phyloP scores from a whole-genome alignment of 2,113 vertebrate genomes.

The Alligator mississippiensis region DNA sequence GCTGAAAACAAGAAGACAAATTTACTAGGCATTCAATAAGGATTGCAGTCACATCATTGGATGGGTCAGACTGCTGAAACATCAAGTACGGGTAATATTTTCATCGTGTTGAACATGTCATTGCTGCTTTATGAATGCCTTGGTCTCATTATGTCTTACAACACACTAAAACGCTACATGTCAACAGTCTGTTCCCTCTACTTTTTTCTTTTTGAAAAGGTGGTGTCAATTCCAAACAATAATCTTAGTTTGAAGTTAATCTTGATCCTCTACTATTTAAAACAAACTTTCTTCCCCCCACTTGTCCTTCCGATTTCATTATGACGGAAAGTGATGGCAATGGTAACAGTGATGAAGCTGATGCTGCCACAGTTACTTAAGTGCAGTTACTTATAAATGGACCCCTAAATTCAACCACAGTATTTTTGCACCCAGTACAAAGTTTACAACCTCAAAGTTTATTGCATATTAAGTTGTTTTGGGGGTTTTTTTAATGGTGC shows the following conservation, averaged over 20 bases:
- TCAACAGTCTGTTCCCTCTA: not conserved
- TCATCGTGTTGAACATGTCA: not conserved
- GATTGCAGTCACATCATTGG: slow-evolving; percentile 36
- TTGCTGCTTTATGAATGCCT: not conserved
- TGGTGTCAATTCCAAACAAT: not conserved
- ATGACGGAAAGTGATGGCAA: fast-evolving
- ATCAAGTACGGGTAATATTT: not conserved
- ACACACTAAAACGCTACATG: not conserved
- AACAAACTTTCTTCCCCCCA: not conserved
- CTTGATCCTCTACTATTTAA: not conserved
- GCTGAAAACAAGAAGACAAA: slow-evolving; percentile 63
- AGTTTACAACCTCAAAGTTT: not conserved
- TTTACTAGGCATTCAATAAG: slow-evolving; percentile 33
- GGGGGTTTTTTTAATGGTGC: not conserved
- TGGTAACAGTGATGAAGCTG: not conserved
- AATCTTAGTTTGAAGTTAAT: not conserved
- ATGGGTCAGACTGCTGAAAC: slow-evolving; percentile 25
- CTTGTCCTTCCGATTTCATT: not conserved
- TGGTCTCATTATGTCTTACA: not conserved
- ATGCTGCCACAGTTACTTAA: fast-evolving
- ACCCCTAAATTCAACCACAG: not conserved
- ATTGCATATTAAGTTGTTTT: not conserved
- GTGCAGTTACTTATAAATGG: not conserved
- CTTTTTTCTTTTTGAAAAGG: not conserved
- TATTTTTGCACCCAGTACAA: not conserved